A percentile compares a stretch with the other conserved stretches of the same genome.
phyloP scores from a whole-genome alignment of 2,797 vertebrate species.

The Phalanger gymnotis region DNA sequence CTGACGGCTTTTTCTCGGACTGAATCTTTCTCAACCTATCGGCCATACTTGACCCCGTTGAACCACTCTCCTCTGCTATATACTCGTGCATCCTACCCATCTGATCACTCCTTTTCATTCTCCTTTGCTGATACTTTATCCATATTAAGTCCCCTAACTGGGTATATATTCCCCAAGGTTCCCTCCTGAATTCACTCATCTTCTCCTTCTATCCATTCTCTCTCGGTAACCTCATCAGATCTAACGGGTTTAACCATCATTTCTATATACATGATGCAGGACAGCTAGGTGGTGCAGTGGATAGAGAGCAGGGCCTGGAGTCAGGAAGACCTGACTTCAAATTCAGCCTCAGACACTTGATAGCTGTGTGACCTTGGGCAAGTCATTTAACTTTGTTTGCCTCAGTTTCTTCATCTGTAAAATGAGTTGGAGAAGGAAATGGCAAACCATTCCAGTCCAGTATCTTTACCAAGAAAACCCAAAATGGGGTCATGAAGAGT shows the following conservation, averaged over 20 bases:
- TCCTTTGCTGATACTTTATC: not conserved
- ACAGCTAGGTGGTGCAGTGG: no score
- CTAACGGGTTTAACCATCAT: not conserved
- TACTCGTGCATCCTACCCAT: not conserved
- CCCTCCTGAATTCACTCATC: not conserved
- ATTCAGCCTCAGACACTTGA: no score
- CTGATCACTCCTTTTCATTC: not conserved
- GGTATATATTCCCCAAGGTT: not conserved
- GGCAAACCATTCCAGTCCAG: no score
- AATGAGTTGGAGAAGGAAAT: no score
- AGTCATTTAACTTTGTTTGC: no score
- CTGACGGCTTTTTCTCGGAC: not conserved
- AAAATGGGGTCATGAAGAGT: no score
- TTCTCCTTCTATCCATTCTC: not conserved
- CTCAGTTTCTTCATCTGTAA: no score
- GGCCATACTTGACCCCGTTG: not conserved
- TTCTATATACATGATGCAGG: not conserved
- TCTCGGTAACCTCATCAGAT: not conserved
- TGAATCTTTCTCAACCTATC: not conserved
- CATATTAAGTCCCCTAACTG: no score
- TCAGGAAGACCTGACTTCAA: no score
- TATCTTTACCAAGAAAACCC: no score
- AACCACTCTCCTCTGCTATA: not conserved
- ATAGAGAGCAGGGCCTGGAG: no score
- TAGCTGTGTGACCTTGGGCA: no score